Evolutionary conservation across 1,140 invertebrate genomes (phyloP).

Genomic region (Anastrepha obliqua): DNA sequence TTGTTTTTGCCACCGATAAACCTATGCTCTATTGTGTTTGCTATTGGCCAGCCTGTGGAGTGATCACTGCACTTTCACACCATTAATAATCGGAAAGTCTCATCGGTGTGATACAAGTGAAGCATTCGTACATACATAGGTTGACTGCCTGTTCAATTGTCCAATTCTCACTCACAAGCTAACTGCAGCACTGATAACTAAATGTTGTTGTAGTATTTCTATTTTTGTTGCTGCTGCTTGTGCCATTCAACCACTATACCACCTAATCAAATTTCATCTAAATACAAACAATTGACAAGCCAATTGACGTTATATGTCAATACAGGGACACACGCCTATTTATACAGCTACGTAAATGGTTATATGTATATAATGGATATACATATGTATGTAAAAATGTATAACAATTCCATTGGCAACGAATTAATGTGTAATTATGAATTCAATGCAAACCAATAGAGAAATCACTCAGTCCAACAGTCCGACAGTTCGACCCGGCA

Average conservation of each 20-base stretch:
- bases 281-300: constrained; percentile 41
- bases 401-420: neutral
- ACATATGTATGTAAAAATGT: neutral
- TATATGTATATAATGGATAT: neutral
- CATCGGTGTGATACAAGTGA: too few species aligned
- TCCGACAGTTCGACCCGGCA: neutral
- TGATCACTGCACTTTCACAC: constrained; percentile 7
- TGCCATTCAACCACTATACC: neutral
- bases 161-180: too few species aligned
- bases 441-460: neutral
- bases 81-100: neutral
- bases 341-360: neutral
- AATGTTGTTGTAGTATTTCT: too few species aligned
- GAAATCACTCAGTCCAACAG: neutral
- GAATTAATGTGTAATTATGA: constrained; percentile 40
- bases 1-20: neutral
- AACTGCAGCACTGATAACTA: too few species aligned
- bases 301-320: constrained; percentile 11
- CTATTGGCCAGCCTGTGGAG: neutral
- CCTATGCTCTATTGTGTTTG: too few species aligned
- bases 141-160: too few species aligned
- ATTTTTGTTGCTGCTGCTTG: neutral
- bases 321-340: neutral
- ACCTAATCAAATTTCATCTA: constrained; percentile 31
- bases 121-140: too few species aligned